A percentile compares a stretch with the other conserved stretches of the same genome.
phyloP scores from a whole-genome alignment of 2,888 invertebrate species.

The Cotesia congregata region DNA sequence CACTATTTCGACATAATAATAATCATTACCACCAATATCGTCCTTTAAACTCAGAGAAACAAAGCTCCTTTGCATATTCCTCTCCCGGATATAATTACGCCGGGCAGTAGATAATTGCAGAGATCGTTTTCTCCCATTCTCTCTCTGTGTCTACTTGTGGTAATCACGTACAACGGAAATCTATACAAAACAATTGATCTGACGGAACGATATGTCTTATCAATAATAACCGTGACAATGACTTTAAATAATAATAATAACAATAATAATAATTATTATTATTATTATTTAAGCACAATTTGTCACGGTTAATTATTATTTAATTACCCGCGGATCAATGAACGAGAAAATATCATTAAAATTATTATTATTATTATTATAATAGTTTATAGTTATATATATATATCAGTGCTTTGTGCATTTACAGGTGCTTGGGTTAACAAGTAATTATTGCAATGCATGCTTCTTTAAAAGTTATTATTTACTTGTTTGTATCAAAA shows the following conservation, averaged over 20 bases:
- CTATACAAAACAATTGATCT: constrained; percentile 49
- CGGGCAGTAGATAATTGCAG: constrained; percentile 7
- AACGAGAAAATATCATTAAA: constrained; percentile 5
- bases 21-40: background rate
- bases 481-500: constrained; percentile 32
- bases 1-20: background rate
- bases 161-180: constrained; percentile 38
- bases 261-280: background rate
- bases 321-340: constrained; percentile 6
- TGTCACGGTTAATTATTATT: background rate
- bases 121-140: constrained; percentile 8
- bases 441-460: constrained; percentile 53
- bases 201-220: constrained; percentile 43
- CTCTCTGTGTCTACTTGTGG: constrained; percentile 21
- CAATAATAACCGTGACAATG: constrained; percentile 14
- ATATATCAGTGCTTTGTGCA: constrained; percentile 49
- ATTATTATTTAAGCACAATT: background rate
- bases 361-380: constrained; percentile 1
- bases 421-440: constrained; percentile 55
- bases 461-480: constrained; percentile 40
- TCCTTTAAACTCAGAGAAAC: background rate
- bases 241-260: constrained; percentile 7
- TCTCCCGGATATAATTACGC: constrained; percentile 10
- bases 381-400: background rate
- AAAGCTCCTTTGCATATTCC: constrained; percentile 5